Conservation (phyloP, 2,797 vertebrate species). For the Bovichtus diacanthus region DNA sequence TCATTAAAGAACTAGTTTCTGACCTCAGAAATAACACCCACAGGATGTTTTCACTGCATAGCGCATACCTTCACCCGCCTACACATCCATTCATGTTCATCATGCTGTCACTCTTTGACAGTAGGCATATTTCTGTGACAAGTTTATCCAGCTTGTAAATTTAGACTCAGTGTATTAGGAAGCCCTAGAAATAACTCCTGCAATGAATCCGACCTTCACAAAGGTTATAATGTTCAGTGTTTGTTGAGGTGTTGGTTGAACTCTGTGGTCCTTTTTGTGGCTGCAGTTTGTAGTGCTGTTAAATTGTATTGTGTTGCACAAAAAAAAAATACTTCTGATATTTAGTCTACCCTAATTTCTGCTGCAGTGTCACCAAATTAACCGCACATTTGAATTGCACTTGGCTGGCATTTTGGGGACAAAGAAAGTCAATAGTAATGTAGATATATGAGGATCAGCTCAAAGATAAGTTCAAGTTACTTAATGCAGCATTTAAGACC, state of each 20-base stretch:
- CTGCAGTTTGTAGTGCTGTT: background rate
- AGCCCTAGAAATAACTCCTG: background rate
- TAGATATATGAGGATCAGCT: background rate
- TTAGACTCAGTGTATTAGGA: background rate
- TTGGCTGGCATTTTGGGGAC: background rate
- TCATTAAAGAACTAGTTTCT: background rate
- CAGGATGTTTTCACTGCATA: constrained; percentile 3
- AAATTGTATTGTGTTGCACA: background rate
- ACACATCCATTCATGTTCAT: background rate
- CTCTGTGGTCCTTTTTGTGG: background rate
- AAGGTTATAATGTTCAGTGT: background rate
- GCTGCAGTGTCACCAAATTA: background rate
- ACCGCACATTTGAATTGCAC: background rate
- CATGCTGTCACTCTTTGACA: background rate
- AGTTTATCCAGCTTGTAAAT: constrained; percentile 4
- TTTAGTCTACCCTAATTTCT: background rate
- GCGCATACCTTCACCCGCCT: background rate
- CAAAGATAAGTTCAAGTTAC: background rate
- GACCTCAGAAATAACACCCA: background rate
- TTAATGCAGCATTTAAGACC: background rate
- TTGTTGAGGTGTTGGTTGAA: background rate
- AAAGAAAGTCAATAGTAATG: background rate
- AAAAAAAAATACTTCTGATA: background rate
- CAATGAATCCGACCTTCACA: background rate
- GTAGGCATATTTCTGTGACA: background rate